A percentile compares a stretch with the other conserved stretches of the same genome.
These are phyloP conservation scores for Chascanopsetta lugubris DNA, from an alignment of 2,113 vertebrate species.

Conservation along the genomic window DNA sequence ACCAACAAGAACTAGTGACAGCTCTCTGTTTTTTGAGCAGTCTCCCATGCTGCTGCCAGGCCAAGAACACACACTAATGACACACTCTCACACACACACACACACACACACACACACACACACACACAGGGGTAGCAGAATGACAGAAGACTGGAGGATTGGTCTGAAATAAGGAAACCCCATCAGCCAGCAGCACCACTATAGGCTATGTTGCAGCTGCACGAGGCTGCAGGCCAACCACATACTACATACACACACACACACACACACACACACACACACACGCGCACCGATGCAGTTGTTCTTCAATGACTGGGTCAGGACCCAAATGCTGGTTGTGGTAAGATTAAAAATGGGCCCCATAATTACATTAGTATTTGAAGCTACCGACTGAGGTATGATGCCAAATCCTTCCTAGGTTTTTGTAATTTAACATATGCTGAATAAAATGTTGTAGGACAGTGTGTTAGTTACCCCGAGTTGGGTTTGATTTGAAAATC, in stretches of 20 bases:
- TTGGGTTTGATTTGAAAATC: not conserved
- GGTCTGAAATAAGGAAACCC: conserved; percentile 65
- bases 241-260: conserved; percentile 32
- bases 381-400: conserved; percentile 46
- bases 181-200: conserved; percentile 53
- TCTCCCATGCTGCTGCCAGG: conserved; percentile 60
- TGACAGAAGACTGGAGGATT: conserved; percentile 55
- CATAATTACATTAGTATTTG: conserved; percentile 50
- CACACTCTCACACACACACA: conserved; percentile 12
- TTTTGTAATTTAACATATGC: conserved; percentile 16
- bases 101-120: conserved; percentile 39
- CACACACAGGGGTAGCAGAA: conserved; percentile 31
- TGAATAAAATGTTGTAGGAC: conserved; percentile 20
- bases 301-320: conserved; percentile 39
- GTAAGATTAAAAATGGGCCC: conserved; percentile 49
- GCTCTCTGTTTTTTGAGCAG: conserved; percentile 65
- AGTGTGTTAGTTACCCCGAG: not conserved
- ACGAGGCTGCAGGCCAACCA: conserved; percentile 51
- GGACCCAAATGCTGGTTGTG: conserved; percentile 38
- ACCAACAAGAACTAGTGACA: conserved; percentile 69
- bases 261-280: not conserved
- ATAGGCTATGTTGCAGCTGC: conserved; percentile 61
- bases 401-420: conserved; percentile 16
- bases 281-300: conserved; percentile 13
- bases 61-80: conserved; percentile 10